Evolutionary conservation across 2,113 vertebrate species (phyloP).

Genomic region (Lasiurus cinereus): DNA sequence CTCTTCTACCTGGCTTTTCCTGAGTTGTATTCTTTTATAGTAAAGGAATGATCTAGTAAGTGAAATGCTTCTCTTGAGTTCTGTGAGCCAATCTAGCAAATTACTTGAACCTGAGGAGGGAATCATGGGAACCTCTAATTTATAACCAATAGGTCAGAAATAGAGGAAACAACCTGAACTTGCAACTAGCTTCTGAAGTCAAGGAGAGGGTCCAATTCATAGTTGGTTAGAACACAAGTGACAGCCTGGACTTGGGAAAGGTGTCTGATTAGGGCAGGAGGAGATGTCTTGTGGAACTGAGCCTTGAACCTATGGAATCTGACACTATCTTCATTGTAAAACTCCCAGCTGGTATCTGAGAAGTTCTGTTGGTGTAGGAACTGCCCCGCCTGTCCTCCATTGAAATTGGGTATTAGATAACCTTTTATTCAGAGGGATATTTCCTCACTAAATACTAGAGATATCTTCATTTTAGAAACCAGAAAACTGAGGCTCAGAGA

Average conservation of each 20-base stretch:
- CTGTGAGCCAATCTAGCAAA: not conserved
- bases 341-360: not conserved
- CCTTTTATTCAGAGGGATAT: not conserved
- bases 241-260: not conserved
- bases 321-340: not conserved
- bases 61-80: not conserved
- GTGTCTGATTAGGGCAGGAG: not conserved
- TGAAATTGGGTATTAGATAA: not conserved
- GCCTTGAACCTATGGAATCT: not conserved
- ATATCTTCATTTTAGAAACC: conserved; percentile 34
- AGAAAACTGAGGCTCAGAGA: not conserved
- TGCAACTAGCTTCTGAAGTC: not conserved
- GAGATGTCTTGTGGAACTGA: not conserved
- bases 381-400: too few species aligned
- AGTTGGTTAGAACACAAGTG: not conserved
- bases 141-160: not conserved
- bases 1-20: not conserved
- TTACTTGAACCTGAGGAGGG: not conserved
- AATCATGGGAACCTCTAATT: not conserved
- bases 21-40: not conserved
- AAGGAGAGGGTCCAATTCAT: not conserved
- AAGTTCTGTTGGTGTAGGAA: not conserved
- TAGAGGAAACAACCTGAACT: not conserved
- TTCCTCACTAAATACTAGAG: not conserved
- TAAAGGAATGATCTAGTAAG: not conserved